phyloP scores from a whole-genome alignment of 1,140 invertebrate species.

The Drosophila pectinifera region DNA sequence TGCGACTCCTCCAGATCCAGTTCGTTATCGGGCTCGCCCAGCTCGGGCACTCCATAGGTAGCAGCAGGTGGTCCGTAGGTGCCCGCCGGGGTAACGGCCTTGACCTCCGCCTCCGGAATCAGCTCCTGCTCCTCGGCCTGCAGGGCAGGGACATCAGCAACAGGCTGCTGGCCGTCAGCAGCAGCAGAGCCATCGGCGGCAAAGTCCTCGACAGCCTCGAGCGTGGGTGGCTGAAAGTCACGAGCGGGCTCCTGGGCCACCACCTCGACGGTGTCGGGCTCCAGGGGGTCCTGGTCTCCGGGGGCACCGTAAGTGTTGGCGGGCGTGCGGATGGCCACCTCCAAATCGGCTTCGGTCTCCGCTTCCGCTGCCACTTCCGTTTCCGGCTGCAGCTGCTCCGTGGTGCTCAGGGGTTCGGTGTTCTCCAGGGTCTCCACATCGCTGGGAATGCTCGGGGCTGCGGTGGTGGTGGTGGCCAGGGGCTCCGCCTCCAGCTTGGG shows the following conservation, averaged over 20 bases:
- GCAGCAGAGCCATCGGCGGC: conserved; percentile 57
- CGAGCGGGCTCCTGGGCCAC: conserved; percentile 61
- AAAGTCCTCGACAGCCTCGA: conserved; percentile 75
- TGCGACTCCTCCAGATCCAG: conserved; percentile 68
- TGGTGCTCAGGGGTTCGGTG: conserved; percentile 40
- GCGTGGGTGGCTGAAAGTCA: conserved; percentile 79
- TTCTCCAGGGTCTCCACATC: conserved; percentile 53
- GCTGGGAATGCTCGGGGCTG: conserved; percentile 14
- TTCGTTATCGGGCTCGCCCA: conserved; percentile 62
- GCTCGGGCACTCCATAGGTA: conserved; percentile 64
- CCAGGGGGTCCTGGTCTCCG: conserved; percentile 28
- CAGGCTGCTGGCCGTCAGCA: conserved; percentile 73
- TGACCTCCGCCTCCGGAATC: conserved; percentile 30
- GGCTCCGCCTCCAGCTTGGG: conserved; percentile 53
- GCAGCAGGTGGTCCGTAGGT: conserved; percentile 64
- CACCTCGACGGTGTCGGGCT: conserved; percentile 61
- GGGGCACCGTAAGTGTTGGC: conserved; percentile 70
- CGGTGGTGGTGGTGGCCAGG: conserved; percentile 22
- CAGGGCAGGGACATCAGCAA: conserved; percentile 80
- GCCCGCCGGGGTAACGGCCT: conserved; percentile 42
- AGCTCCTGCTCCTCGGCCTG: conserved; percentile 29
- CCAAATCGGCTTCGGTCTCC: conserved; percentile 42
- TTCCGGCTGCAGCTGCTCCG: conserved; percentile 41
- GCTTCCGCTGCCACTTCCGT: conserved; percentile 24
- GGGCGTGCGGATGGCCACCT: conserved; percentile 57